Evolutionary conservation across 2,888 invertebrate genomes (phyloP).

Genomic region (Orthonychiurus folsomi): DNA sequence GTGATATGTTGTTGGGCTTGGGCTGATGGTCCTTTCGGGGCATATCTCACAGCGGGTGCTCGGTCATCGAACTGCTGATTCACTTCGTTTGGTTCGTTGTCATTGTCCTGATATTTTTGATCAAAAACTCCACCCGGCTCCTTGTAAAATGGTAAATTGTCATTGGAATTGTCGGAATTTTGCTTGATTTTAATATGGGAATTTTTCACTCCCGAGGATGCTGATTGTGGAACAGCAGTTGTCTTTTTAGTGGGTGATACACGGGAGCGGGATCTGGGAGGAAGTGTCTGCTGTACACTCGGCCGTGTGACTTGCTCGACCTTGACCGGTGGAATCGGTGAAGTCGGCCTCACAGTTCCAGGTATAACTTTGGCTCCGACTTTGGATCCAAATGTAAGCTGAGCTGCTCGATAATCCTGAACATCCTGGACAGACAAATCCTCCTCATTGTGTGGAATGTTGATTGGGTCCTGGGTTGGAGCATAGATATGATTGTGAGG

Average conservation of each 20-base stretch:
- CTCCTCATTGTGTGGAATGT: constrained; percentile 25
- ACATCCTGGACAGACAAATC: constrained; percentile 36
- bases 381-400: constrained; percentile 34
- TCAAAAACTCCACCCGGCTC: constrained; percentile 39
- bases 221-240: constrained; percentile 18
- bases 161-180: constrained; percentile 18
- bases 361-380: constrained; percentile 13
- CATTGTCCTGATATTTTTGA: constrained; percentile 14
- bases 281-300: constrained; percentile 8
- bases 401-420: constrained; percentile 31
- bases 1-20: constrained; percentile 18
- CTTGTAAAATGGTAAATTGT: constrained; percentile 38
- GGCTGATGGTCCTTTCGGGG: constrained; percentile 24
- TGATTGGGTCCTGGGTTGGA: constrained; percentile 35
- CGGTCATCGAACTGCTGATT: constrained; percentile 13
- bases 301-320: background rate
- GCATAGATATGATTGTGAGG: constrained; percentile 38
- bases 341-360: background rate
- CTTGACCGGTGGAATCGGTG: background rate
- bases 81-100: constrained; percentile 19
- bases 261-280: background rate
- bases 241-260: constrained; percentile 11
- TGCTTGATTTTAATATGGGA: constrained; percentile 14
- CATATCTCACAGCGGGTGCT: constrained; percentile 30
- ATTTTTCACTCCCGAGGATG: constrained; percentile 26